Evolutionary conservation across 2,797 vertebrate species (phyloP).

Genomic region (Alauda arvensis): DNA sequence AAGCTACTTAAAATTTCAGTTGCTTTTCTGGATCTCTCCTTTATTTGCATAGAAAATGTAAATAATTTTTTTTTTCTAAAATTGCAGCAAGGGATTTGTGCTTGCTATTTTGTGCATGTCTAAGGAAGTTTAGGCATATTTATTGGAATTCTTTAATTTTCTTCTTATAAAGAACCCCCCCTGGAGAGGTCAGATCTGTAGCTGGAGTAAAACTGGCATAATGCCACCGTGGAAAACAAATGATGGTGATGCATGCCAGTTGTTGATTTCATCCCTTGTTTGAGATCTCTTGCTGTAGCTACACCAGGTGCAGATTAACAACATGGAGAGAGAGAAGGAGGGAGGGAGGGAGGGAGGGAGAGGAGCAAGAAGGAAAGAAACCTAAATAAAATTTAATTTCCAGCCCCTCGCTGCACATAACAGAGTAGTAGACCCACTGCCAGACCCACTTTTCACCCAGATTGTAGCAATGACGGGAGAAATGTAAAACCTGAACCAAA

Average conservation of each 20-base stretch:
- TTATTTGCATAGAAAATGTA: constrained; percentile 51
- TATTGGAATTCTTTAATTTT: constrained; percentile 45
- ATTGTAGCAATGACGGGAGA: not conserved
- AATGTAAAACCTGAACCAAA: not conserved
- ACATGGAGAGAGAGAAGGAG: not conserved
- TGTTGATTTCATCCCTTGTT: constrained; percentile 17
- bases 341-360: not conserved
- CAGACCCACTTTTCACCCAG: not conserved
- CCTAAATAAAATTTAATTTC: not conserved
- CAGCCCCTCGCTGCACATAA: not conserved
- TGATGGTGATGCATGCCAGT: not conserved
- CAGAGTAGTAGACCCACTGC: not conserved
- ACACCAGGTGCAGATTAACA: constrained; percentile 1
- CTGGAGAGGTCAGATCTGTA: constrained; percentile 22
- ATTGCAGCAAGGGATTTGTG: constrained; percentile 26
- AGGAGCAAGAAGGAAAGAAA: not conserved
- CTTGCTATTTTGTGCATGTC: constrained; percentile 28
- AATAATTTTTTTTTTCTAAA: constrained; percentile 37
- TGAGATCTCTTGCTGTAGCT: not conserved
- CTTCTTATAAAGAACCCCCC: not conserved
- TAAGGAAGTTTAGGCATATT: constrained; percentile 34
- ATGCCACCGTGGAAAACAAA: not conserved
- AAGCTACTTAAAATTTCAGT: constrained; percentile 54
- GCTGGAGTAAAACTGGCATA: constrained; percentile 3
- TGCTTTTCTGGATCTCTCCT: constrained; percentile 31